Conservation (phyloP, 2,113 vertebrate species). For the Phainopepla nitens region DNA sequence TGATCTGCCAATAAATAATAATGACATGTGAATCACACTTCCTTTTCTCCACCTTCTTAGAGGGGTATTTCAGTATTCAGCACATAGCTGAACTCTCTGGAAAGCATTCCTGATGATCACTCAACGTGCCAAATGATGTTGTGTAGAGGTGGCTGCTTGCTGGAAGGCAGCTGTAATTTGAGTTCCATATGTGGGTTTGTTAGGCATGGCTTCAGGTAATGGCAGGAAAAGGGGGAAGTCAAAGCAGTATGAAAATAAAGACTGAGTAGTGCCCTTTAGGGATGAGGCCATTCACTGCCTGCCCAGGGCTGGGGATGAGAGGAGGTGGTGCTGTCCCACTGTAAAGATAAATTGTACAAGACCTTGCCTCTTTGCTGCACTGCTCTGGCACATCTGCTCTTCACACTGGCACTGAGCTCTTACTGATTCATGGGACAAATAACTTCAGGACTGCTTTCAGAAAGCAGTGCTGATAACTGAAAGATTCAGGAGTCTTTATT, state of each 20-base stretch:
- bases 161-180: neutral
- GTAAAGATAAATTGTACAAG: too few relatives aligned
- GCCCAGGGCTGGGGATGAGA: neutral
- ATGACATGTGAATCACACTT: neutral
- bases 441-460: neutral
- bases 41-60: neutral
- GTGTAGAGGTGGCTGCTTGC: neutral
- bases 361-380: neutral
- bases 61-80: neutral
- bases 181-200: neutral
- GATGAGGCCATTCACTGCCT: neutral
- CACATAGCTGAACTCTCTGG: neutral
- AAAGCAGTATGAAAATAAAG: neutral
- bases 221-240: neutral
- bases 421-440: neutral
- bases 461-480: neutral
- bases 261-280: neutral
- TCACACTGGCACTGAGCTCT: neutral
- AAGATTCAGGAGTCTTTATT: neutral
- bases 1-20: neutral
- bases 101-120: neutral
- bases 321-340: neutral
- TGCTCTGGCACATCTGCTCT: neutral
- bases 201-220: neutral
- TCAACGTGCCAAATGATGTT: neutral